Percentiles rank a stretch among this genome's conserved stretches.
Conservation (phyloP, 2,113 vertebrate genomes). For the Todiramphus chloris region DNA sequence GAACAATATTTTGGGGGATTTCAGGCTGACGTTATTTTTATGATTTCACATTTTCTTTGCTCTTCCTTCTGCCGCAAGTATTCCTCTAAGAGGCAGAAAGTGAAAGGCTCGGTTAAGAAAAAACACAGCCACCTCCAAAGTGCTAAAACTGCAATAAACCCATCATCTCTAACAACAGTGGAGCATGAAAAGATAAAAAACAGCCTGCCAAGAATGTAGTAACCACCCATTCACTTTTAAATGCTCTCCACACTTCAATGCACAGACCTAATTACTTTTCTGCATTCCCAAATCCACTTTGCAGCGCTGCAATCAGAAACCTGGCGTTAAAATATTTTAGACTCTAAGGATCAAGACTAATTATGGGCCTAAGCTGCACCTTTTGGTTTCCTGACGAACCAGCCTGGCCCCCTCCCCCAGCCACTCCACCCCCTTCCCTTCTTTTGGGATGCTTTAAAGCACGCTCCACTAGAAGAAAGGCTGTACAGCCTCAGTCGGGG, state of each 20-base stretch:
- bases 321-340: constrained; percentile 95
- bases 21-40: constrained; percentile 49
- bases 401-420: background rate
- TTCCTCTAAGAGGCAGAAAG: constrained; percentile 72
- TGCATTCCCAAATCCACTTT: constrained; percentile 93
- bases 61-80: constrained; percentile 62
- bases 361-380: constrained; percentile 94
- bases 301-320: constrained; percentile 90
- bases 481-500: constrained; percentile 82
- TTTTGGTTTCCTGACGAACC: constrained; percentile 75
- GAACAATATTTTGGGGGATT: constrained; percentile 57
- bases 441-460: constrained; percentile 80
- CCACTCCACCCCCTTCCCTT: constrained; percentile 57
- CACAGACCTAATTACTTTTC: constrained; percentile 96
- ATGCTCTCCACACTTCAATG: constrained; percentile 95
- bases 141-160: constrained; percentile 98
- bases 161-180: constrained; percentile 95
- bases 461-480: constrained; percentile 82
- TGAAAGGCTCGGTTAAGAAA: constrained; percentile 76
- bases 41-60: constrained; percentile 53
- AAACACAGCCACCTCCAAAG: constrained; percentile 86
- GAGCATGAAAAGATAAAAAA: constrained; percentile 92
- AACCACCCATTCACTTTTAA: constrained; percentile 98
- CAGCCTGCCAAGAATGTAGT: constrained; percentile 89
- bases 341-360: constrained; percentile 95